phyloP scores from a whole-genome alignment of 1,140 invertebrate species.

The Papilio polytes region DNA sequence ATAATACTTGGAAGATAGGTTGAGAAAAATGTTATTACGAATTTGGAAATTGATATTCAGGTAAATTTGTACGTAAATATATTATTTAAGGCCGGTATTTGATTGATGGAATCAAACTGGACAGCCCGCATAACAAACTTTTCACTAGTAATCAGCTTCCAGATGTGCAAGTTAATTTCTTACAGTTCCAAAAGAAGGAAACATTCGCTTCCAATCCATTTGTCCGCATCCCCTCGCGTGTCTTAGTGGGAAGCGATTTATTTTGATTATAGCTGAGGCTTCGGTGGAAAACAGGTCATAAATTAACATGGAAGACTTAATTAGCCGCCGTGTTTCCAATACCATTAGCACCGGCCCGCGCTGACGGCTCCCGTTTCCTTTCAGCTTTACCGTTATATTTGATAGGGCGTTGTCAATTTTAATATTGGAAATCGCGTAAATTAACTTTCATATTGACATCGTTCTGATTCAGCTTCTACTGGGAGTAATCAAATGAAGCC shows the following conservation, averaged over 20 bases:
- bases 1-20: background rate
- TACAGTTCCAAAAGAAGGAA: constrained; percentile 7
- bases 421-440: constrained; percentile 58
- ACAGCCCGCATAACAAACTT: background rate
- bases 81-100: no score
- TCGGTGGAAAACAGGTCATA: constrained; percentile 63
- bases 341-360: constrained; percentile 71
- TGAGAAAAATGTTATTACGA: no score
- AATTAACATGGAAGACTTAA: constrained; percentile 78
- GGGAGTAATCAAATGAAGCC: background rate
- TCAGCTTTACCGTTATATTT: constrained; percentile 72
- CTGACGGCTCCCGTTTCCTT: constrained; percentile 67
- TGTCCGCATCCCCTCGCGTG: constrained; percentile 70
- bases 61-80: no score
- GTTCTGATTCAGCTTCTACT: background rate
- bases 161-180: background rate
- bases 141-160: background rate
- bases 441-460: constrained; percentile 45
- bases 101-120: background rate
- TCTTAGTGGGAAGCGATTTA: constrained; percentile 69
- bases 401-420: constrained; percentile 64
- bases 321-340: constrained; percentile 75
- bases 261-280: constrained; percentile 73
- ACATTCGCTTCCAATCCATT: constrained; percentile 60
- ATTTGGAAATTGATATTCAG: no score